phyloP scores from a whole-genome alignment of 2,888 invertebrate genomes.

The Drosophila niveifrons region DNA sequence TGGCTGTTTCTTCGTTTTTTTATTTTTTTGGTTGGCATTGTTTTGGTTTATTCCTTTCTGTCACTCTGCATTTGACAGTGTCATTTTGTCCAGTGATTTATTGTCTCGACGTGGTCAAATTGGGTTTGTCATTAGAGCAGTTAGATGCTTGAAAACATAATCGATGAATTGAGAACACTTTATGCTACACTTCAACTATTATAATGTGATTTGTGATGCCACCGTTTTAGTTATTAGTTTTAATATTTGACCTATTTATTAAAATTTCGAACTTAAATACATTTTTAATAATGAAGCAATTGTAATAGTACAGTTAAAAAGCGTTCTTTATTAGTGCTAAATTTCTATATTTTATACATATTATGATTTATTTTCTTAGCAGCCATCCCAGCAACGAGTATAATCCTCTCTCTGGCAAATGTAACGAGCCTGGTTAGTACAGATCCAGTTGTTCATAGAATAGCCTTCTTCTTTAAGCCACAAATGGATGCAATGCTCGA shows the following conservation, averaged over 20 bases:
- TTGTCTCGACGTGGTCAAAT: conserved; percentile 63
- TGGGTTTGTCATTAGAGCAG: conserved; percentile 74
- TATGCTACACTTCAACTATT: neutral
- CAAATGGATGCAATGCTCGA: conserved; percentile 43
- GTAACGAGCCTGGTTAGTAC: conserved; percentile 12
- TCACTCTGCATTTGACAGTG: conserved; percentile 71
- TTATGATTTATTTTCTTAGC: neutral
- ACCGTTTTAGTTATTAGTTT: neutral
- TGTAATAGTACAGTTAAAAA: no score
- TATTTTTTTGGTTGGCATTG: conserved; percentile 33
- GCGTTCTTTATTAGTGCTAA: no score
- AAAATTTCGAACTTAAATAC: neutral
- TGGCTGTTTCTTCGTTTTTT: conserved; percentile 30
- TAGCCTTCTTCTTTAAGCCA: conserved; percentile 29
- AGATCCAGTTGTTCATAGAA: conserved; percentile 44
- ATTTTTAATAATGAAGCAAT: neutral
- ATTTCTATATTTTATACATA: no score
- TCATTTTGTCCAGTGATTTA: conserved; percentile 78
- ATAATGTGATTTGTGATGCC: conserved; percentile 14
- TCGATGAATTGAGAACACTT: conserved; percentile 46
- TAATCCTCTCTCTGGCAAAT: conserved; percentile 42
- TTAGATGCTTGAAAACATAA: conserved; percentile 53
- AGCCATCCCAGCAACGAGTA: conserved; percentile 30
- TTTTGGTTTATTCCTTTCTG: conserved; percentile 33
- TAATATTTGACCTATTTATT: no score